Base-by-base conservation (phyloP, 2,888 invertebrate species). In the Sphecodes monilicornis region DNA sequence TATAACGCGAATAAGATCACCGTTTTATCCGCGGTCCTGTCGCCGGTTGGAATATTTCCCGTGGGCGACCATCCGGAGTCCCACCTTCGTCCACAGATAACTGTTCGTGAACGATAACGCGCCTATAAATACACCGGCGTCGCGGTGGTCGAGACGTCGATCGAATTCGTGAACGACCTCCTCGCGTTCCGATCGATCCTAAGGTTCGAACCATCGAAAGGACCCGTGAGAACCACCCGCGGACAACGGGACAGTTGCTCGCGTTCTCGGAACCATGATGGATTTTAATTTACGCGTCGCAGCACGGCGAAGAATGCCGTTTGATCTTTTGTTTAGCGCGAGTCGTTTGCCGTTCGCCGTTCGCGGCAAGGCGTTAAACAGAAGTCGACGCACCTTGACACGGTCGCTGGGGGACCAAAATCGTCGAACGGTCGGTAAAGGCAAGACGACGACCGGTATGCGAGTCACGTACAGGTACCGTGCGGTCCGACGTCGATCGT, bases 61-160 rank as follows among this genome's bases (percentile, higher is more conserved):
- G 82, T 84, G 80, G 84, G 76, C 87, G 84, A n/a, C 57, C 79
- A 77, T 76, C 76, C 82, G 13, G 60, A 16, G 29, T 16, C 60
- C 60, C 60, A 29, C 60, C 60, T 60, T 87, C 82, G 75, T 39
- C 69, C 54, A 43, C 72, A 79, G 80, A 86, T 84, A 87, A 80
- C 79, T n/a, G n/a, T 29, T 86, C 75, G 43, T 39, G 43, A 70
- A 75, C 78, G 72, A 86, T 57, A 77, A 43, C 66, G 81, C 46
- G 81, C 76, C 83, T 86, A 86, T 50, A 50, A 87, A 87, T 86
- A 87, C 80, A 32, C 78, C 41, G 60, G 54, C n/a, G 54, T 54
- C n/a, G 5, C 54, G 8, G 60, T 3, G 18, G 64, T 8, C 32
- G 18, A 6, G 18, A 66, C 36, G 36, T 22, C 32, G 22, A 32